phyloP scores from a whole-genome alignment of 2,888 invertebrate species.

The Sarcophaga subvicina region DNA sequence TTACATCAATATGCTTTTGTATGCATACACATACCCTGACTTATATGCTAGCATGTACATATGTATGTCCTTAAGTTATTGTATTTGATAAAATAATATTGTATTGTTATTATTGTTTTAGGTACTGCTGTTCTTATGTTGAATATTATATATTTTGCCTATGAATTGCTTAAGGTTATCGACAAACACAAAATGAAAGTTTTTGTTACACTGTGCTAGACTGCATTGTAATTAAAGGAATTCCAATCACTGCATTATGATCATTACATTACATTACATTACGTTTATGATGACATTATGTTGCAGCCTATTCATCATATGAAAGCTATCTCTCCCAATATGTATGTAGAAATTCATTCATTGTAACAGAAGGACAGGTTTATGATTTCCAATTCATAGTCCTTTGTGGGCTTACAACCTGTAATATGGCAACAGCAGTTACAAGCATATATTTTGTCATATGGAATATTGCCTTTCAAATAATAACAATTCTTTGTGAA shows the following conservation, averaged over 20 bases:
- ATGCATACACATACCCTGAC: neutral
- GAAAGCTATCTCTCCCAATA: neutral
- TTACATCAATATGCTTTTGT: neutral
- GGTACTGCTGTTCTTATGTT: neutral
- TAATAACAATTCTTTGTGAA: too few relatives aligned
- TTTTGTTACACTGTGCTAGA: constrained; percentile 17
- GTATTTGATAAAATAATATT: neutral
- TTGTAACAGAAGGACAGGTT: too few relatives aligned
- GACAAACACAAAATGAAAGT: neutral
- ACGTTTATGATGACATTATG: constrained; percentile 11
- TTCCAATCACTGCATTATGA: constrained; percentile 43
- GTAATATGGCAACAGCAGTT: too few relatives aligned
- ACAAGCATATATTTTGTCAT: too few relatives aligned
- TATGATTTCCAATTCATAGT: too few relatives aligned
- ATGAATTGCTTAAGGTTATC: neutral
- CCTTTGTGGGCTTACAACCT: too few relatives aligned
- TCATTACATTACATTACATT: constrained; percentile 12
- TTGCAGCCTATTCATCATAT: neutral
- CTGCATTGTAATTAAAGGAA: constrained; percentile 31
- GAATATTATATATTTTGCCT: constrained; percentile 8
- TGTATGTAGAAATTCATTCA: too few relatives aligned
- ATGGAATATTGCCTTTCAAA: too few relatives aligned
- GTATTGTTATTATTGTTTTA: neutral
- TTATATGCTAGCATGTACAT: neutral
- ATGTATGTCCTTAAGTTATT: neutral